Evolutionary conservation across 2,113 vertebrate species (phyloP), one percentile per base, ranked within the genome.

Genomic region (Serilophus lunatus): DNA sequence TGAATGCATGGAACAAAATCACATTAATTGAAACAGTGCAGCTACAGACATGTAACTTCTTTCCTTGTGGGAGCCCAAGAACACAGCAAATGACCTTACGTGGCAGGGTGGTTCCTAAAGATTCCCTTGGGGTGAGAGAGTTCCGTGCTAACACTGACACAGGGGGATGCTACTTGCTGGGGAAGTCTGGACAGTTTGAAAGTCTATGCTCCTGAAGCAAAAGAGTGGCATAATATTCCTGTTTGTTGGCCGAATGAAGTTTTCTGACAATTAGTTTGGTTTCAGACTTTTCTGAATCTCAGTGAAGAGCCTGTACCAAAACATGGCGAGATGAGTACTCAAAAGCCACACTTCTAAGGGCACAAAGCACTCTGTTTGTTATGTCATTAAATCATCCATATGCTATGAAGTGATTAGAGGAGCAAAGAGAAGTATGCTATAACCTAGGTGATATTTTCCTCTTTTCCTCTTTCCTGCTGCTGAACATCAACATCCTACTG

Each of bases 61-160:
- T 63, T 63, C 11, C 18, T 78, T 4, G 18, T 18, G 25, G 15
- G 38, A 75, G 5, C 4, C 17, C 13, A 70, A 50, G 19, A 18
- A 40, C 23, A 7, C 18, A 82, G 4, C 10, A 31, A 22, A 6
- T 20, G 33, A 36, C 6, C 11, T 7, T 44, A 5, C 29, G 22
- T 9, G 28, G 7, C 35, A 64, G 9, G 7, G 12, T 29, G 19
- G 25, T 20, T 74, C 26, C 45, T 53, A 35, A 28, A 57, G 4
- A 19, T 88, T 65, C 42, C 12, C 8, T 35, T 63, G 35, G 1
- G 6, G 3, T 7, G 24, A 59, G n/a, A 45, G 5, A 78, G 2
- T 13, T 75, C 2, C 0, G 7, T 35, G 13, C 6, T 5, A 2
- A 50, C 33, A 13, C 6, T 24, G 42, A n/a, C 0, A 1, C 8